These are phyloP conservation scores for Philereme vetulata DNA, from an alignment of 2,888 invertebrate species.

Conservation along the genomic window DNA sequence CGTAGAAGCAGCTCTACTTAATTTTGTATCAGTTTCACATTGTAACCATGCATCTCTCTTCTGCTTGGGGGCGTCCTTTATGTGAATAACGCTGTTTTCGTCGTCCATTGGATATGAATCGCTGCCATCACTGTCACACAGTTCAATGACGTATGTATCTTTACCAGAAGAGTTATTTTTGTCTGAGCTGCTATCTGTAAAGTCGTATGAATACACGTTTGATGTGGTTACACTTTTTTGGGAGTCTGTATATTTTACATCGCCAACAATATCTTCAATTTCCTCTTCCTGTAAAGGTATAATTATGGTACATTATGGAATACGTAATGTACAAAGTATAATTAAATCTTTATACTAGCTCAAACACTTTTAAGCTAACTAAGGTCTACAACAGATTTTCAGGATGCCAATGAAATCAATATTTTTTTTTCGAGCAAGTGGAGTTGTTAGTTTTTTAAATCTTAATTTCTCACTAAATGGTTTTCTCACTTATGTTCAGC, in stretches of 20 bases:
- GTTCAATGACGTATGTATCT: conserved; percentile 71
- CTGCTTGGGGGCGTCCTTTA: conserved; percentile 39
- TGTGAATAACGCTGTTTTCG: conserved; percentile 45
- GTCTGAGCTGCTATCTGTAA: conserved; percentile 71
- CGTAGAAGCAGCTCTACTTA: conserved; percentile 41
- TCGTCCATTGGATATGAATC: conserved; percentile 51
- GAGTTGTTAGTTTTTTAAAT: not conserved
- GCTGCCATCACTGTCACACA: conserved; percentile 65
- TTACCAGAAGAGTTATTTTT: conserved; percentile 69
- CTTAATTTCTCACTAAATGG: too few relatives aligned
- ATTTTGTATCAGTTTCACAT: conserved; percentile 35
- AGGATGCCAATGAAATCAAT: too few relatives aligned
- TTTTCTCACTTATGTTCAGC: too few relatives aligned
- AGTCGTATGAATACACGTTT: conserved; percentile 66
- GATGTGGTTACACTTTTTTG: conserved; percentile 74
- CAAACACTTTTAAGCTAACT: too few relatives aligned
- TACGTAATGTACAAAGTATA: too few relatives aligned
- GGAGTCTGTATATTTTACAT: conserved; percentile 67
- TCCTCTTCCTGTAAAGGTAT: conserved; percentile 63
- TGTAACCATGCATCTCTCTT: conserved; percentile 39
- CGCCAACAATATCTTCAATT: conserved; percentile 68
- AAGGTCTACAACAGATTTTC: too few relatives aligned
- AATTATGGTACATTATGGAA: not conserved
- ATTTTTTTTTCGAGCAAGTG: not conserved
- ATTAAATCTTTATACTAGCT: too few relatives aligned